Evolutionary conservation across 2,888 invertebrate genomes (phyloP).

Genomic region (Minunthozetes semirufus): DNA sequence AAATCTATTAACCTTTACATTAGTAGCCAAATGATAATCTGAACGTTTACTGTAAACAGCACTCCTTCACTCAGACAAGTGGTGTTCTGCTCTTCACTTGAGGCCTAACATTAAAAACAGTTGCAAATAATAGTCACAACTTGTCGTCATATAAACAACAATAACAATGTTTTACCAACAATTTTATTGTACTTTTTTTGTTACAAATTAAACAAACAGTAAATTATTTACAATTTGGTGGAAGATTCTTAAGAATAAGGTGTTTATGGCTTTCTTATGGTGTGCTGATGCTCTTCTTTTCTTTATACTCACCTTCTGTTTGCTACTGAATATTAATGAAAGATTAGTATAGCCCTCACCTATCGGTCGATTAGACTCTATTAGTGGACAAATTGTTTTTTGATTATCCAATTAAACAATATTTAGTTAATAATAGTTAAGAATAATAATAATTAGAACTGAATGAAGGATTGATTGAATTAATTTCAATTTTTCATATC

Average conservation of each 20-base stretch:
- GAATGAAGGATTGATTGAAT: neutral
- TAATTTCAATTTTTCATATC: slow-evolving; percentile 28
- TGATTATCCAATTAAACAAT: slow-evolving; percentile 24
- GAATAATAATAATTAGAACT: neutral
- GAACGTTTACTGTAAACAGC: slow-evolving; percentile 4
- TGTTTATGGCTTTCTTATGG: neutral
- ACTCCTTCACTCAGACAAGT: slow-evolving; percentile 16
- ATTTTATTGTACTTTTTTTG: slow-evolving; percentile 11
- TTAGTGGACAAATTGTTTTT: neutral
- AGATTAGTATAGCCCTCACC: too few species aligned
- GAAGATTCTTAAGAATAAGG: neutral
- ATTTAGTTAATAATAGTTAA: neutral
- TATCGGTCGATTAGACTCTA: neutral
- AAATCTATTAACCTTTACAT: slow-evolving; percentile 28
- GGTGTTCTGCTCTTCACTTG: too few species aligned
- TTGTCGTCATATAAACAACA: slow-evolving; percentile 17
- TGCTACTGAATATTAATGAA: neutral
- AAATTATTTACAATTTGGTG: neutral
- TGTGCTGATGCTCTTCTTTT: neutral
- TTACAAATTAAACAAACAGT: slow-evolving; percentile 27
- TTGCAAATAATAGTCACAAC: slow-evolving; percentile 26
- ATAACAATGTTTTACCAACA: slow-evolving; percentile 19
- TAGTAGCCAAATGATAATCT: slow-evolving; percentile 27
- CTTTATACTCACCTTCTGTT: neutral
- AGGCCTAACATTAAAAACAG: neutral